Conservation (phyloP, 2,113 vertebrate species). For the Ancistrus triradiatus region DNA sequence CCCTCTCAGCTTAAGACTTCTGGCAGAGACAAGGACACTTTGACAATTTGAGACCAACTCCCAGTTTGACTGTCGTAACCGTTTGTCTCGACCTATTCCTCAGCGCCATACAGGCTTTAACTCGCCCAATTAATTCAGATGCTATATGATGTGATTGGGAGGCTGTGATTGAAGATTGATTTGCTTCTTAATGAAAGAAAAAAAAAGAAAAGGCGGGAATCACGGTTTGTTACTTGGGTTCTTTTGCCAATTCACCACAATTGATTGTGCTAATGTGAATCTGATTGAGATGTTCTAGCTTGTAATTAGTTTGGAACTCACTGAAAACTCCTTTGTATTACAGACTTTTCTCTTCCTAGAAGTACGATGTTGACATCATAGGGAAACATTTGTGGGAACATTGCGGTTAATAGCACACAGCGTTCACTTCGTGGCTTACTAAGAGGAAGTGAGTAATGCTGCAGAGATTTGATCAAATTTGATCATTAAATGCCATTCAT, state of each 20-base stretch:
- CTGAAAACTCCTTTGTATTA: background rate
- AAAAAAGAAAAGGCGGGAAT: background rate
- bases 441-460: background rate
- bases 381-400: background rate
- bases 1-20: conserved; percentile 67
- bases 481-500: background rate
- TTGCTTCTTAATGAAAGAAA: conserved; percentile 16
- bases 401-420: conserved; percentile 9
- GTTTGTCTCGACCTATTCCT: conserved; percentile 65
- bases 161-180: conserved; percentile 25
- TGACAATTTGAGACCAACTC: conserved; percentile 75
- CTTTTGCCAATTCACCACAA: conserved; percentile 7
- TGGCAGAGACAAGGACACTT: conserved; percentile 72
- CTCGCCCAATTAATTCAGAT: conserved; percentile 60
- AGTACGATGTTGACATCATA: background rate
- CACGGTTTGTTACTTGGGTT: conserved; percentile 19
- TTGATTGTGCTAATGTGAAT: conserved; percentile 19
- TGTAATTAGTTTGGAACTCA: conserved; percentile 17
- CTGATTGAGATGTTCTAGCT: conserved; percentile 18
- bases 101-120: conserved; percentile 53
- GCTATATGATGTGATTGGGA: conserved; percentile 45
- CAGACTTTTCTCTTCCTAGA: background rate
- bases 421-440: background rate
- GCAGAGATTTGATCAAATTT: background rate
- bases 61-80: conserved; percentile 57